Evolutionary conservation across 1,140 invertebrate species (phyloP), one percentile per base, ranked within the genome.

Genomic region (Coptotermes formosanus): DNA sequence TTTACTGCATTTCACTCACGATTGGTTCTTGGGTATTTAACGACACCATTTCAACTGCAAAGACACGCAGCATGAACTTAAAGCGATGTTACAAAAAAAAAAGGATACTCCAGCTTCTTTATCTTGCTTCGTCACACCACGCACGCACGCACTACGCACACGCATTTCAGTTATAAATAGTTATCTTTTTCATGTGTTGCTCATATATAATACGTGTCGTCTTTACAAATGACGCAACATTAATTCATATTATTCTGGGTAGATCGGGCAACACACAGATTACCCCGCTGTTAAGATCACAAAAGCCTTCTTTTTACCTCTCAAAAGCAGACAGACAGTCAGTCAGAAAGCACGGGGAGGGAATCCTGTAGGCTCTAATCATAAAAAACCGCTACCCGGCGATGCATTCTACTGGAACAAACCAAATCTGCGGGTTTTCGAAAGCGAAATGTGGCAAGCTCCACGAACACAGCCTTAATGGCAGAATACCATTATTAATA

Each of bases 401-500:
- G 83, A 52, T 48, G 83, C 83, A 84, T 84, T 84, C 83, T 84
- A 25, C 14, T 30, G 83, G 83, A 84, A 84, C 83, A 84, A 84
- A 84, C 43, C 83, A 59, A 52, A 84, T 84, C 45, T 84, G 45
- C 45, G 83, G 83, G 45, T 84, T 83, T 84, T 30, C 23, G 52
- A 84, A 59, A 84, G 52, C 44, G 44, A 84, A 84, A 45, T 45
- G 83, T 25, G 30, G 45, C 83, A 59, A 84, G 83, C 83, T n/a
- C 48, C 9, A 23, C 25, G 43, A 45, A 32, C 45, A 21, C 7
- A 82, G 82, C 32, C 83, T 84, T 84, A 84, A 84, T 84, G 83
- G 83, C 83, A 84, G 83, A 84, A 84, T 84, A 52, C 83, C 83
- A 84, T 84, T 84, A 84, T 84, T 84, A 84, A 84, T 84, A 84